Evolutionary conservation across 1,140 invertebrate species (phyloP).

Genomic region (Sycophaga agraensis): DNA sequence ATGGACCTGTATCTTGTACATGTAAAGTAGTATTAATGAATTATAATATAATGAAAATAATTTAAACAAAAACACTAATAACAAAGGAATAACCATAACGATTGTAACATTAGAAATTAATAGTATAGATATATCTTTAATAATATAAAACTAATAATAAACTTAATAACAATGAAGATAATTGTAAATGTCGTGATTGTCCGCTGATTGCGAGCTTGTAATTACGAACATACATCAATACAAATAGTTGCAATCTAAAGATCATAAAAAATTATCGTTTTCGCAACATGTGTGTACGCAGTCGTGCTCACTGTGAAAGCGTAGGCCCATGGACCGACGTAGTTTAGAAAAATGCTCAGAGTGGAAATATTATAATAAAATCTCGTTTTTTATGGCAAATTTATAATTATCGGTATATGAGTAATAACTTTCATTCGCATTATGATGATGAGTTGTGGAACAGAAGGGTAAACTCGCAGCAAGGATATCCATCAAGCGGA

Average conservation of each 20-base stretch:
- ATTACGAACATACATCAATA: slow-evolving; percentile 8
- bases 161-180: neutral
- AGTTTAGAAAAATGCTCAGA: neutral
- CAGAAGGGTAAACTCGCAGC: too few species aligned
- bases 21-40: neutral
- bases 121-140: neutral
- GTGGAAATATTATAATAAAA: neutral
- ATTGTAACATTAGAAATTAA: neutral
- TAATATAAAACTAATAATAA: neutral
- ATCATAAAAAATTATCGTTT: slow-evolving; percentile 1
- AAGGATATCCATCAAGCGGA: too few species aligned
- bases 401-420: slow-evolving; percentile 23
- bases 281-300: slow-evolving; percentile 7
- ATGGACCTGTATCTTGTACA: neutral
- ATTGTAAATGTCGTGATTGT: slow-evolving; percentile 7
- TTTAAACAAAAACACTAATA: neutral
- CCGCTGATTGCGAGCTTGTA: slow-evolving; percentile 6
- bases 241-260: slow-evolving; percentile 1
- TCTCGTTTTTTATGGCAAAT: slow-evolving; percentile 32
- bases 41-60: neutral
- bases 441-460: too few species aligned
- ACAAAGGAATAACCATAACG: neutral
- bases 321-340: too few species aligned
- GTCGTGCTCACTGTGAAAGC: neutral
- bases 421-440: slow-evolving; percentile 17